Base-by-base conservation (phyloP, 2,888 invertebrate species). In the Argyresthia albistria region DNA sequence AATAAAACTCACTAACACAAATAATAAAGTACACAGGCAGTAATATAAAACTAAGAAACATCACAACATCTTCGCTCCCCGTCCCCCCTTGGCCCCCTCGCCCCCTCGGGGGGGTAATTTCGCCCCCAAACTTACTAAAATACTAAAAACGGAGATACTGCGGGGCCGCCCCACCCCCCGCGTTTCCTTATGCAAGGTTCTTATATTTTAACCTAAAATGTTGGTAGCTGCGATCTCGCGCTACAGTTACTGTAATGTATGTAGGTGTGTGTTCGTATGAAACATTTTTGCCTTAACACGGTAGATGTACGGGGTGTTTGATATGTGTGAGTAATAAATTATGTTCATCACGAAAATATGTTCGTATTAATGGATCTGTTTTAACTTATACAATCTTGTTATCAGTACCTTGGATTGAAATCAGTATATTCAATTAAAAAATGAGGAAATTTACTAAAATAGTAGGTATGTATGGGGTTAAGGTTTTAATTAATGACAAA, bases 1-100 rank as follows among this genome's bases (percentile, higher is more conserved):
- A 64, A 67, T 63, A 66, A 62, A 73, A 61, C 74, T 69, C 78
- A 80, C 79, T 76, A 76, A 80, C 82, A 76, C 79, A 83, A 83
- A 83, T 83, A 86, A 87, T 87, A 84, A 86, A 86, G 83, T 84
- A 86, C 80, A 68, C 54, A 57, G 55, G 69, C 73, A 76, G 86
- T 86, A 86, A 87, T 87, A 87, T 87, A 87, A 87, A 87, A 87
- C 87, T 87, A 87, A 86, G 86, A 83, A 87, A 86, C 86, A 87
- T 87, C 86, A 59, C 59, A 87, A 86, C 87, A 86, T 87, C 87
- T 87, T 81, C 67, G 73, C 71, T 66, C 68, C 70, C 65, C 56
- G 55, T 52, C 58, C 64, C 64, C 61, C 61, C 51, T 6, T 45
- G 16, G 46, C 15, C 50, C 50, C 51, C 52, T 45, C 50, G 57